phyloP scores from a whole-genome alignment of 2,888 invertebrate species.

The Tipula confusa region DNA sequence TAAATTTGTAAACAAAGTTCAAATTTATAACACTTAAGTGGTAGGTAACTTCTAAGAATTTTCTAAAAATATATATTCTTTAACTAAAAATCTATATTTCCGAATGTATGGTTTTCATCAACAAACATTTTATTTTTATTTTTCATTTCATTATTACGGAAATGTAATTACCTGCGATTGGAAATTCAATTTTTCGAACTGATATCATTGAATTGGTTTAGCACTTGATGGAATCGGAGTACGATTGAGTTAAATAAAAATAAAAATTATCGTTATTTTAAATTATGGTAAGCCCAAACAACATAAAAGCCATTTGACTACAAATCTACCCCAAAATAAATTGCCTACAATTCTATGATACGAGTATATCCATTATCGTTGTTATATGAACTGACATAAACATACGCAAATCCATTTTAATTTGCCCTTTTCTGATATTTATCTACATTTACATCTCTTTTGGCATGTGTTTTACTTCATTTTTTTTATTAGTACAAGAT shows the following conservation, averaged over 20 bases:
- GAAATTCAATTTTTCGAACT: background rate
- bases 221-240: background rate
- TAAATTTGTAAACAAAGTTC: slow-evolving; percentile 4
- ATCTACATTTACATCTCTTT: background rate
- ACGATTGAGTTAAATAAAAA: no score
- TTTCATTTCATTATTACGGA: background rate
- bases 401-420: background rate
- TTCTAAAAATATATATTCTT: background rate
- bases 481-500: background rate
- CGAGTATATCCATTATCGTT: background rate
- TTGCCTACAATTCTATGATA: background rate
- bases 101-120: background rate
- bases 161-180: background rate
- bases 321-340: background rate
- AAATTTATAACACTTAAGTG: background rate
- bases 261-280: background rate
- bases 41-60: slow-evolving; percentile 25
- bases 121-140: background rate
- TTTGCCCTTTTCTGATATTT: background rate
- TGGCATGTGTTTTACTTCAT: background rate
- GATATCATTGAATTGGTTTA: background rate
- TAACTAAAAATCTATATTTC: background rate
- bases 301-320: background rate
- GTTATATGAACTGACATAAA: background rate
- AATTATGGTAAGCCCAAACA: background rate